A percentile compares a stretch with the other conserved stretches of the same genome.
Evolutionary conservation across 2,888 invertebrate genomes (phyloP).

Genomic region (Sycophila texana): DNA sequence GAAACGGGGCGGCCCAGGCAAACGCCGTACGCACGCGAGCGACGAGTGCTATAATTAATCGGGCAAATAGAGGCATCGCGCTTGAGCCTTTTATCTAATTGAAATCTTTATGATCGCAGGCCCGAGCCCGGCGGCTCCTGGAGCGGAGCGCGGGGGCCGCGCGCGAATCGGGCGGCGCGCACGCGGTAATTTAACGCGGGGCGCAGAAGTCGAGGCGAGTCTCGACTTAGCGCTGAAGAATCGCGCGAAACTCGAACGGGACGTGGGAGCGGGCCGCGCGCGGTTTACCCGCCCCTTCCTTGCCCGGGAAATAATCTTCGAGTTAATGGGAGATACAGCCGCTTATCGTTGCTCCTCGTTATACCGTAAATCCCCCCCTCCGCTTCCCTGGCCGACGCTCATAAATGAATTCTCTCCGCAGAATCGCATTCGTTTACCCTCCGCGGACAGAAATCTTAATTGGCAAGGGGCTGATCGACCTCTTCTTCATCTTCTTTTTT

Average conservation of each 20-base stretch:
- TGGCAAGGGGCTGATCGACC: constrained; percentile 16
- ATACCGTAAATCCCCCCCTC: constrained; percentile 37
- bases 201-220: neutral
- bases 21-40: constrained; percentile 1
- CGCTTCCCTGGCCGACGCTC: neutral
- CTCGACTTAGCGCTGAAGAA: too few relatives aligned
- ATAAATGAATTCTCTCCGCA: constrained; percentile 41
- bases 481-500: constrained; percentile 9
- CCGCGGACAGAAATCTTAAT: constrained; percentile 34
- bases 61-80: constrained; percentile 44
- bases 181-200: neutral
- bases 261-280: too few relatives aligned
- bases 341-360: constrained; percentile 42
- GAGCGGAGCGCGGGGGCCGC: neutral
- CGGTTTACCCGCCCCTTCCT: neutral
- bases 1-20: neutral
- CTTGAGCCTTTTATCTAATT: constrained; percentile 56
- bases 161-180: neutral
- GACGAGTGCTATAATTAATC: constrained; percentile 53
- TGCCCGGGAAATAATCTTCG: constrained; percentile 40
- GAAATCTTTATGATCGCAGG: constrained; percentile 50
- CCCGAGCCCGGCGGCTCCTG: neutral
- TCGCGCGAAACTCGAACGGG: too few relatives aligned
- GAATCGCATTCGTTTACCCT: neutral
- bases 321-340: constrained; percentile 47